Evolutionary conservation across 1,140 invertebrate species (phyloP), one percentile per base, ranked within the genome.

Genomic region (Trachelipus rathkii): DNA sequence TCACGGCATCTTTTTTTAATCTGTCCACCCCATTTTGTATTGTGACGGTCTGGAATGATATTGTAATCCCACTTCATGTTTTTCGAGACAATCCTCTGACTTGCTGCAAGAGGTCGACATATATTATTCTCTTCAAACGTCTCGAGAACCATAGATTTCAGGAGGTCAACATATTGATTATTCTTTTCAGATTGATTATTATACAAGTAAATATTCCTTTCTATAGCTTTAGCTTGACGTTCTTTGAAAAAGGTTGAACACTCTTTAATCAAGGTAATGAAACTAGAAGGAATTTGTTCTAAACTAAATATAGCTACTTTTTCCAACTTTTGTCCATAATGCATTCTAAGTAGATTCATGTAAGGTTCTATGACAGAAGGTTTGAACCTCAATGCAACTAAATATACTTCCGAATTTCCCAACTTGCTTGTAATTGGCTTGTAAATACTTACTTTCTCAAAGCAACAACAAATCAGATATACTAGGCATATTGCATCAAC

Each of bases 321-420:
- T 73, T 21, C 80, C 33, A 33, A 33, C 33, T 33, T 33, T 33
- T 33, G 33, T 33, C 33, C 33, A 33, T 33, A 33, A 33, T 33
- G 33, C 33, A 33, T 33, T 33, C 33, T 33, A 33, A 33, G 33
- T 33, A 6, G 1, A 33, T 33, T 33, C 33, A 33, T 33, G 6
- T 33, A 33, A 33, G 6, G 33, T 33, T 33, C 33, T 33, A 33
- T 33, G 33, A 33, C 33, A 33, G 44, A 50, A 10, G 67, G 77
- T 19, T 45, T 43, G 69, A 77, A 95, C 15, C 86, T 85, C n/a
- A 89, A 81, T 83, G 93, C 95, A 11, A 97, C 87, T 0, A 95
- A 86, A 85, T 98, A 98, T 0, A 93, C 89, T 85, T 98, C 96
- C 0, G 95, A 97, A 85, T 98, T 98, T 11, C 95, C 95, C 83